Base-by-base conservation (phyloP, 2,888 invertebrate species). In the Drosophila emarginata region DNA sequence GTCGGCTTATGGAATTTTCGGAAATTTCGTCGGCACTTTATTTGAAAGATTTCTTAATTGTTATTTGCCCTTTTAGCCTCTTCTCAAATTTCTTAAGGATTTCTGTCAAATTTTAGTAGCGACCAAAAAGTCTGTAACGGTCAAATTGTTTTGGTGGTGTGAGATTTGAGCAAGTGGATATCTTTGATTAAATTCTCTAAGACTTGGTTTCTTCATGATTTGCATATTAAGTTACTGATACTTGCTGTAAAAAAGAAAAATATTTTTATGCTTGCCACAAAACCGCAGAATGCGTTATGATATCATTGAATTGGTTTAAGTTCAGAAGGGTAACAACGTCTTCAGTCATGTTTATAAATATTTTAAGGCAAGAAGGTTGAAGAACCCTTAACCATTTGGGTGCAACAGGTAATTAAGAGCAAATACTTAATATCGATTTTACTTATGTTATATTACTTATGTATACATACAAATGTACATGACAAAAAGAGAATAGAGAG, bases 21-120 rank as follows among this genome's bases (percentile, higher is more conserved):
- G 64, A 82, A 87, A 88, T 82, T 80, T 84, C 72, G 77, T 76
- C 86, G 83, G 83, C 72, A 80, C 67, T 67, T 73, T 67, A 67
- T 76, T 73, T 72, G 61, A 65, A 77, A 76, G 78, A 63, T 66
- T 58, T 68, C 60, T 64, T 67, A 74, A 69, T 87, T 79, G 77
- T 79, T 87, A 64, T 76, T 69, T 74, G 59, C 54, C 52, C 61
- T 67, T 62, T 7, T 40, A 2, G 18, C 15, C 15, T 18, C 40
- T 9, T 45, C 40, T 54, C 45, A 58, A 28, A 45, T 61, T 54
- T 57, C 53, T 59, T 39, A 59, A 74, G 67, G 64, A 53, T 61
- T 54, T 61, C 60, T 71, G 56, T 72, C 69, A 57, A 60, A 64
- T 58, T 76, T 66, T 73, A 72, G 71, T 72, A 72, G 66, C 72